Conservation (phyloP, 1,140 invertebrate species). For the Daktulosphaira vitifoliae region DNA sequence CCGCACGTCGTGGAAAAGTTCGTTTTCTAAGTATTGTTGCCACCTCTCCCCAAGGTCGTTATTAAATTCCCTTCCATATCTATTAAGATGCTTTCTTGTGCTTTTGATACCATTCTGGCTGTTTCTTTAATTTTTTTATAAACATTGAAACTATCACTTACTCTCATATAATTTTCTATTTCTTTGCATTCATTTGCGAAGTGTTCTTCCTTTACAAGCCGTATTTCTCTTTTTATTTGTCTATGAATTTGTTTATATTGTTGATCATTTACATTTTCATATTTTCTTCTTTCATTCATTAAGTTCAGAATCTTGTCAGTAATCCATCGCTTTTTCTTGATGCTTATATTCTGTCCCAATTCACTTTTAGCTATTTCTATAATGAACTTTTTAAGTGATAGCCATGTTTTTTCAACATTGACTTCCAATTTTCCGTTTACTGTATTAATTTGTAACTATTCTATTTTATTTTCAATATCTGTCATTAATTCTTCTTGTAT, state of each 20-base stretch:
- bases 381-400: slow-evolving; percentile 9
- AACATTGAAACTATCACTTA: slow-evolving; percentile 35
- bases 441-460: background rate
- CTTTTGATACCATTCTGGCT: slow-evolving; percentile 6
- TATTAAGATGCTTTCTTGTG: slow-evolving; percentile 12
- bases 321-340: slow-evolving; percentile 32
- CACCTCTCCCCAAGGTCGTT: slow-evolving; percentile 31
- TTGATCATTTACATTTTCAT: slow-evolving; percentile 31
- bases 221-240: slow-evolving; percentile 10
- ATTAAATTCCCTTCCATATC: slow-evolving; percentile 29
- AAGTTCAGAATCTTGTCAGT: slow-evolving; percentile 38
- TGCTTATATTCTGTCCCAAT: slow-evolving; percentile 9
- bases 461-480: background rate
- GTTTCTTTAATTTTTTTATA: slow-evolving; percentile 36
- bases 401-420: slow-evolving; percentile 15
- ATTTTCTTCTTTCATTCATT: slow-evolving; percentile 37
- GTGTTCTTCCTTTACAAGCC: slow-evolving; percentile 24
- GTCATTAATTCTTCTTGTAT: slow-evolving; percentile 6
- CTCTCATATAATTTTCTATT: slow-evolving; percentile 32
- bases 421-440: slow-evolving; percentile 32
- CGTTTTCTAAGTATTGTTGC: slow-evolving; percentile 35
- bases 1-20: background rate
- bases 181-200: slow-evolving; percentile 33
- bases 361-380: slow-evolving; percentile 18
- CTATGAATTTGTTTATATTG: slow-evolving; percentile 33